A percentile compares a stretch with the other conserved stretches of the same genome.
Evolutionary conservation across 1,140 invertebrate species (phyloP).

Genomic region (Frieseomelitta varia): DNA sequence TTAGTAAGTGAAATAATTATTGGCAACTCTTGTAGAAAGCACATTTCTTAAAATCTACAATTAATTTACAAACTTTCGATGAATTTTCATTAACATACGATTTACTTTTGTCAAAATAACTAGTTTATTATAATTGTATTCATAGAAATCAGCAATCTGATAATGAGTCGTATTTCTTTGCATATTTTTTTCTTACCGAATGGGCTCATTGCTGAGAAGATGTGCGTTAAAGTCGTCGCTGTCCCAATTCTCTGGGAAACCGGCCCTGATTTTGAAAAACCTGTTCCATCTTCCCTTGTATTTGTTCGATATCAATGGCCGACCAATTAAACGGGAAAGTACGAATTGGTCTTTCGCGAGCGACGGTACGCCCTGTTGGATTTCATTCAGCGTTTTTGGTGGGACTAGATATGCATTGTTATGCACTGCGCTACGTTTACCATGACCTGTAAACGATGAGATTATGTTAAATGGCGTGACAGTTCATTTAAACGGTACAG

Average conservation of each 20-base stretch:
- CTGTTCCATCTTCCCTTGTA: conserved; percentile 50
- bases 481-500: background rate
- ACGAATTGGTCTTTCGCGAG: conserved; percentile 50
- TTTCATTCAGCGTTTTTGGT: conserved; percentile 14
- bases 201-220: background rate
- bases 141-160: too few relatives aligned
- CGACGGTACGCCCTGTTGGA: conserved; percentile 24
- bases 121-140: too few relatives aligned
- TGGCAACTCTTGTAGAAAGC: too few relatives aligned
- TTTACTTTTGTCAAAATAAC: too few relatives aligned
- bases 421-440: conserved; percentile 80
- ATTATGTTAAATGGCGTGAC: background rate
- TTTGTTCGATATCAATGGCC: conserved; percentile 48
- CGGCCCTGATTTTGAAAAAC: conserved; percentile 27
- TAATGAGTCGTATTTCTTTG: background rate
- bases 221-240: background rate
- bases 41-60: too few relatives aligned
- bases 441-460: conserved; percentile 81
- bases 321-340: conserved; percentile 61
- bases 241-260: conserved; percentile 18
- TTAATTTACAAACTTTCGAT: too few relatives aligned
- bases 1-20: too few relatives aligned
- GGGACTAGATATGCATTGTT: background rate
- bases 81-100: too few relatives aligned
- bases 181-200: conserved; percentile 8